phyloP scores from a whole-genome alignment of 1,140 invertebrate species.

The Halotydeus destructor region DNA sequence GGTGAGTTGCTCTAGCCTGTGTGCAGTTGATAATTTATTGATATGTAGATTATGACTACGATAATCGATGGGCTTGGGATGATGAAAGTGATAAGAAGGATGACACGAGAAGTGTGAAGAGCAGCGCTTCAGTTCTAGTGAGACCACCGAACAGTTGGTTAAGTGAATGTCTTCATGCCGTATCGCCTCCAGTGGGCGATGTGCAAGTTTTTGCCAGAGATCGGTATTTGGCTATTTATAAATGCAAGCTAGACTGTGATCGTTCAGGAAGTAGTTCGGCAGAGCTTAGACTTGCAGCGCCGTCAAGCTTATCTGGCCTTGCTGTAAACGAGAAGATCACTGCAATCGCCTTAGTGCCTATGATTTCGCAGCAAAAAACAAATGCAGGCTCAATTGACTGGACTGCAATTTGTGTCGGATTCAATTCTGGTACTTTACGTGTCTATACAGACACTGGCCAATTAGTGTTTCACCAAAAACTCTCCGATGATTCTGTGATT shows the following conservation, averaged over 20 bases:
- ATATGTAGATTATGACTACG: slow-evolving; percentile 14
- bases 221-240: slow-evolving; percentile 39
- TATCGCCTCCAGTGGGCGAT: slow-evolving; percentile 50
- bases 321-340: slow-evolving; percentile 30
- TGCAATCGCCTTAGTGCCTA: slow-evolving; percentile 33
- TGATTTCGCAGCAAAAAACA: slow-evolving; percentile 38
- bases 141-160: slow-evolving; percentile 33
- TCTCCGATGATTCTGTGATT: slow-evolving; percentile 56
- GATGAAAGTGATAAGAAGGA: slow-evolving; percentile 6
- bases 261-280: slow-evolving; percentile 22
- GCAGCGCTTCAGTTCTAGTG: not conserved
- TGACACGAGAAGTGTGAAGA: slow-evolving; percentile 14
- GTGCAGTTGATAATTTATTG: no score
- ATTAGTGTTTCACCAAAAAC: slow-evolving; percentile 54
- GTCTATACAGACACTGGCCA: slow-evolving; percentile 72
- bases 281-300: no score
- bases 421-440: slow-evolving; percentile 54
- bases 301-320: slow-evolving; percentile 1
- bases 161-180: slow-evolving; percentile 41
- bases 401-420: slow-evolving; percentile 74
- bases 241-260: slow-evolving; percentile 21
- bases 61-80: slow-evolving; percentile 15
- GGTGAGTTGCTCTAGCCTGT: no score
- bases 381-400: slow-evolving; percentile 48
- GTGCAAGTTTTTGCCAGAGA: slow-evolving; percentile 42